These are phyloP conservation scores for Dorcus parallelipipedus DNA, from an alignment of 2,888 invertebrate genomes.

Conservation along the genomic window DNA sequence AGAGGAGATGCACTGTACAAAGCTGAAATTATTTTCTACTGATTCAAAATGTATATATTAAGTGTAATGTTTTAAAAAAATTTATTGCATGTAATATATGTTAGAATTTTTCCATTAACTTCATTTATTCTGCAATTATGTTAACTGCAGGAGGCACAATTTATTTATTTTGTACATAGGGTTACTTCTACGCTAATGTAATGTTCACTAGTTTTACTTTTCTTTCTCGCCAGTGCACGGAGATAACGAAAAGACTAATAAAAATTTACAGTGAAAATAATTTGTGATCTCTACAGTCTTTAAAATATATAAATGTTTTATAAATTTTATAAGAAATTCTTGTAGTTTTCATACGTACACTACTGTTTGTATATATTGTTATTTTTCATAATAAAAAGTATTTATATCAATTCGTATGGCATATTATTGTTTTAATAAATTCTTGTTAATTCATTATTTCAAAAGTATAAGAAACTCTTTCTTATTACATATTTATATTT, in stretches of 20 bases:
- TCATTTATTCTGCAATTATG: background rate
- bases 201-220: no score
- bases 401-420: background rate
- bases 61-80: no score
- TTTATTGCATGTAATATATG: no score
- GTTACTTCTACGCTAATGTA: no score
- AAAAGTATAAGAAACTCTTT: background rate
- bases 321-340: background rate
- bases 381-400: constrained; percentile 4
- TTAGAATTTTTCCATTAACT: background rate
- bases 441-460: no score
- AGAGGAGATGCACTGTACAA: background rate
- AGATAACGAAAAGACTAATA: background rate
- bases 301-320: constrained; percentile 3
- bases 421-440: background rate
- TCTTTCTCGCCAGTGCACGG: no score
- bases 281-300: constrained; percentile 3
- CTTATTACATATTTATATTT: background rate
- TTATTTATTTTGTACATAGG: constrained; percentile 2
- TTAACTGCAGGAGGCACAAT: background rate
- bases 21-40: background rate
- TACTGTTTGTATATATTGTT: constrained; percentile 5
- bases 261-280: constrained; percentile 1
- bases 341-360: background rate
- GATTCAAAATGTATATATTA: background rate